Evolutionary conservation across 2,113 vertebrate genomes (phyloP), one percentile per base, ranked within the genome.

Genomic region (Lophius piscatorius): DNA sequence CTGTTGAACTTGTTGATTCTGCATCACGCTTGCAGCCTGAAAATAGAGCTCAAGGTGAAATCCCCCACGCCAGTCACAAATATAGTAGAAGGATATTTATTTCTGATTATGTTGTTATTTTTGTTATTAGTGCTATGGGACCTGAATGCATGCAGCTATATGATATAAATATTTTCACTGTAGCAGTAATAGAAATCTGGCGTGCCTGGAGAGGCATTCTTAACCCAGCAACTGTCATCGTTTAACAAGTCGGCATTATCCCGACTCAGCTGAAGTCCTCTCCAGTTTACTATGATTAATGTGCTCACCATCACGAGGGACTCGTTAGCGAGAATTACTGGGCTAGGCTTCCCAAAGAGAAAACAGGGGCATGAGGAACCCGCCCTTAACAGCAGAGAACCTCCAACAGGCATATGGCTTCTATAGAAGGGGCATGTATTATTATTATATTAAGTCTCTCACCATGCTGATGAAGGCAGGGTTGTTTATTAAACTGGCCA

Each of bases 401-500:
- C 21, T 44, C 11, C 62, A 38, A n/a, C n/a, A n/a, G n/a, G n/a
- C n/a, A n/a, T n/a, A n/a, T n/a, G n/a, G n/a, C n/a, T n/a, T n/a
- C n/a, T n/a, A n/a, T n/a, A n/a, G n/a, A n/a, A n/a, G n/a, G n/a
- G 6, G 29, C 9, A 35, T 20, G n/a, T 18, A 17, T 45, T 6
- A 47, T 20, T 21, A 35, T 13, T n/a, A 14, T 35, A 14, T 3
- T 21, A 9, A 4, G 38, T 3, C n/a, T 33, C 94, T 94, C 70
- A 99, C 97, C 97, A 99, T 98, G 84, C 95, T 98, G 85, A 98
- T 97, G 90, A 98, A 98, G 22, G 96, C 95, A 28, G 96, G 96
- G 89, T 98, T 99, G 88, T 98, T 99, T 89, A 99, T 98, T 83
- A 99, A 91, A 76, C 96, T 98, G 18, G 96, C 94, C 96, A 99